A percentile compares a stretch with the other conserved stretches of the same genome.
phyloP scores from a whole-genome alignment of 2,113 vertebrate species.

The Gallinago media region DNA sequence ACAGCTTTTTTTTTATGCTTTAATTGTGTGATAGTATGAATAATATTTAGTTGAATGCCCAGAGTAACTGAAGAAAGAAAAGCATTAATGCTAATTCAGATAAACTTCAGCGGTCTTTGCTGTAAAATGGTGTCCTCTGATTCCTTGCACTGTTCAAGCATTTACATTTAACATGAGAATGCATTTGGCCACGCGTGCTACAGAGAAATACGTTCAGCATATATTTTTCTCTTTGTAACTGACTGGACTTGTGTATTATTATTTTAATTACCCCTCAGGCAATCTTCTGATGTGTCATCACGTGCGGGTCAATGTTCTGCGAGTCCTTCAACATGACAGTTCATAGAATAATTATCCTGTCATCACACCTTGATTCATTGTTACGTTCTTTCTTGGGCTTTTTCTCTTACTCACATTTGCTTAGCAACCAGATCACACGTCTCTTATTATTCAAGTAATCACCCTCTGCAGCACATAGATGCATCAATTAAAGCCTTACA shows the following conservation, averaged over 20 bases:
- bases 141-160: constrained; percentile 28
- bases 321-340: constrained; percentile 69
- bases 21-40: constrained; percentile 44
- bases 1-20: constrained; percentile 45
- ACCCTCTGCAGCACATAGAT: constrained; percentile 43
- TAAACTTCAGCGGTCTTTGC: constrained; percentile 55
- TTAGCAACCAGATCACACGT: constrained; percentile 61
- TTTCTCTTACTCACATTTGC: constrained; percentile 51
- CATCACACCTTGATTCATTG: constrained; percentile 64
- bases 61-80: constrained; percentile 32
- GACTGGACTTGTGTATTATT: constrained; percentile 5
- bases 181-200: neutral
- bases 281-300: constrained; percentile 36
- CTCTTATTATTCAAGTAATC: constrained; percentile 66
- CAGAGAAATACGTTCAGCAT: neutral
- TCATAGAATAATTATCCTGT: constrained; percentile 65
- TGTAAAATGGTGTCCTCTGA: constrained; percentile 14
- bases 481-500: constrained; percentile 66
- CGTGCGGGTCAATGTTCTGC: constrained; percentile 63
- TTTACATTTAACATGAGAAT: constrained; percentile 39
- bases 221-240: constrained; percentile 21
- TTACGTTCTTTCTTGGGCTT: constrained; percentile 49
- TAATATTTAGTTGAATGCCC: constrained; percentile 48
- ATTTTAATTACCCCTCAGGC: constrained; percentile 75
- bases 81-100: constrained; percentile 49